Evolutionary conservation across 2,888 invertebrate genomes (phyloP), one percentile per base, ranked within the genome.

Genomic region (Yponomeuta sedellus): DNA sequence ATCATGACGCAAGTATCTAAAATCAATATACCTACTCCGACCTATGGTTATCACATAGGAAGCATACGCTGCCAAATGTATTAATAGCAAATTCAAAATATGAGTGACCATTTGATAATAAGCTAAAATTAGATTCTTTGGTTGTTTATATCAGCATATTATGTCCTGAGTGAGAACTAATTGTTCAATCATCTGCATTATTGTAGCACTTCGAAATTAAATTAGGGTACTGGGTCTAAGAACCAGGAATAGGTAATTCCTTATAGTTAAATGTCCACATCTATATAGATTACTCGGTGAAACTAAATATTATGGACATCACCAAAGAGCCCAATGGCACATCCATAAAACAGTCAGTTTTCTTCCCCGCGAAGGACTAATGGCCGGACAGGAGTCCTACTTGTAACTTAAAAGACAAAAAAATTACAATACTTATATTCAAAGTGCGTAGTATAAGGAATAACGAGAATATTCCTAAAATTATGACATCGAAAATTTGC

Each of bases 401-500:
- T 59, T 19, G 22, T 22, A 59, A 25, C 25, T 12, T 22, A 6
- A 20, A 22, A 34, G 16, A 11, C 10, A 8, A n/a, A 16, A 16
- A 28, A 39, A 12, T 22, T 11, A 28, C 19, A 40, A n/a, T 16
- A 62, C 11, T 39, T 28, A 62, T 64, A 52, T 10, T 22, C 16
- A 20, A 64, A 57, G 10, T 57, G 58, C 56, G 25, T 64, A 64
- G 64, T 56, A 10, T 25, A 64, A 12, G 61, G 10, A 66, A 52
- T 40, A 52, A 61, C 68, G 68, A 75, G 72, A 77, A 75, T 77
- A 77, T 77, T 81, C 71, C 69, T 67, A 73, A 73, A 75, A 76
- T 74, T 77, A 71, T 79, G 86, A 86, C 87, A 84, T 79, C 76
- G 77, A 71, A 84, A 65, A 83, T 83, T 80, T 89, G 90, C 90